phyloP scores from a whole-genome alignment of 1,140 invertebrate species.

The Aphis craccivora region DNA sequence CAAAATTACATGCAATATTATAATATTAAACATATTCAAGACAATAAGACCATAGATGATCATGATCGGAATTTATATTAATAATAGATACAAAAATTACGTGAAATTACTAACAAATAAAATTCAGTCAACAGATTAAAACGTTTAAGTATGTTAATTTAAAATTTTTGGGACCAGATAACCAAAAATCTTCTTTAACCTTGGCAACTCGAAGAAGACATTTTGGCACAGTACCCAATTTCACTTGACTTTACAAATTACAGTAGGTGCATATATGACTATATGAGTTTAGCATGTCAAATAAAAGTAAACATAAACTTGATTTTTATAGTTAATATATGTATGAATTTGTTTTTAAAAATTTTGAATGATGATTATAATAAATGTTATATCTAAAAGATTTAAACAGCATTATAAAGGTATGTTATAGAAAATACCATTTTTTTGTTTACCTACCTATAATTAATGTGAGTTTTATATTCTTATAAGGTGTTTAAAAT shows the following conservation, averaged over 20 bases:
- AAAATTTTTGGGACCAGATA: not conserved
- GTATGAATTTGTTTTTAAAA: not conserved
- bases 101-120: not conserved
- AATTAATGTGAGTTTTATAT: not conserved
- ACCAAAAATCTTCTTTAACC: not conserved
- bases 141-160: not conserved
- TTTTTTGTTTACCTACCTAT: not conserved
- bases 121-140: not conserved
- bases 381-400: not conserved
- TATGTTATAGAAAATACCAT: not conserved
- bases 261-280: not conserved
- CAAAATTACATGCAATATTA: not conserved
- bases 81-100: not conserved
- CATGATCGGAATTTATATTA: not conserved
- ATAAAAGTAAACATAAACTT: constrained; percentile 5
- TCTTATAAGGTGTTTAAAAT: not conserved
- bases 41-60: not conserved
- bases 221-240: not conserved
- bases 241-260: not conserved
- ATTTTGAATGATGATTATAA: not conserved
- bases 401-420: not conserved
- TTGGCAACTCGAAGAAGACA: not conserved
- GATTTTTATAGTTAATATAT: not conserved
- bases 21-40: not conserved
- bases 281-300: not conserved